Conservation (phyloP, 2,888 invertebrate species). For the Synanthedon tipuliformis region DNA sequence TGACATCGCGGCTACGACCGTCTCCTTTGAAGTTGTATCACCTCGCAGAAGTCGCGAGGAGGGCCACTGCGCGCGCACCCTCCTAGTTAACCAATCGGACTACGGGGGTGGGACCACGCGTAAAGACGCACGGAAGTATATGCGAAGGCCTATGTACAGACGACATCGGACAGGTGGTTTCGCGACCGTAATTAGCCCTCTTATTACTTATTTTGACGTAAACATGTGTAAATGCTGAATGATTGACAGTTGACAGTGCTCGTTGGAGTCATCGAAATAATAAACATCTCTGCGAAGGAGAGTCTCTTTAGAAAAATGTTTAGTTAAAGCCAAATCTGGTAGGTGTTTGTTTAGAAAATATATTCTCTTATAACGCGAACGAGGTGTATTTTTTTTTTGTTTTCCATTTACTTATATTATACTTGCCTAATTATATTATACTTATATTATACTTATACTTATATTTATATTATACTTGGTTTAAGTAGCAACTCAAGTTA, state of each 20-base stretch:
- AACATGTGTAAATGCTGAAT: conserved; percentile 56
- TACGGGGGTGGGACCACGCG: conserved; percentile 59
- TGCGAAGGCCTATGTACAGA: conserved; percentile 71
- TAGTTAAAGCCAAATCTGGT: no score
- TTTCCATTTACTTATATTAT: no score
- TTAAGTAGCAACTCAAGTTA: no score
- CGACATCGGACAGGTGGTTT: conserved; percentile 68
- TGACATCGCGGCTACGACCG: conserved; percentile 54
- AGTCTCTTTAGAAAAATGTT: no score
- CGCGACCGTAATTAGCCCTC: conserved; percentile 66
- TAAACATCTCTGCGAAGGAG: no score
- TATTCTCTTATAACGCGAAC: no score
- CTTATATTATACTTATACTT: no score
- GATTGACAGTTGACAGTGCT: conserved; percentile 51
- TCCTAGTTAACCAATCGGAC: conserved; percentile 47
- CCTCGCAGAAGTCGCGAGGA: conserved; percentile 51
- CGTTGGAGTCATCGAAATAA: conserved; percentile 15
- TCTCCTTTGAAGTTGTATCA: conserved; percentile 49
- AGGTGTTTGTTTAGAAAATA: no score
- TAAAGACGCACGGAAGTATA: conserved; percentile 70
- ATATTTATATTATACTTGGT: no score
- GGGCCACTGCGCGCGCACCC: conserved; percentile 64
- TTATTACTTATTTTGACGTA: conserved; percentile 60
- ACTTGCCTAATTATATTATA: no score
- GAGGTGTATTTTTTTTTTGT: no score